Base-by-base conservation (phyloP, 2,888 invertebrate species). In the Phorcus lineatus region DNA sequence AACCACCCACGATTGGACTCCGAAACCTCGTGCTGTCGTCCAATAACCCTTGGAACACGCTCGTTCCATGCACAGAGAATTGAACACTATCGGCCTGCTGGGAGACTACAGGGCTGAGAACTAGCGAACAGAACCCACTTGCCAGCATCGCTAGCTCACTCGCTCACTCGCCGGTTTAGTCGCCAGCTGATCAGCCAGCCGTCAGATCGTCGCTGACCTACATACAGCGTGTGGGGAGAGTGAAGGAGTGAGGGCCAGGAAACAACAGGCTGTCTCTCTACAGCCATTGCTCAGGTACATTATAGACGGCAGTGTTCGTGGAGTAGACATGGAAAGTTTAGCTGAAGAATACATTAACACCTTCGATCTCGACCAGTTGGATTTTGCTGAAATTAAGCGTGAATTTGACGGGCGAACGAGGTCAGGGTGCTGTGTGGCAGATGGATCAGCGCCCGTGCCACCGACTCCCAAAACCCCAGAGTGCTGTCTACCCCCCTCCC, bases 291-390 rank as follows among this genome's bases (percentile, higher is more conserved):
- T 55, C 54, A 19, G 75, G 75, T 75, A 53, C 31, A 53, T 24
- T 24, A 53, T 24, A 57, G 57, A 57, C 57, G 57, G 13, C 57
- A 57, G 17, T 6, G 22, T 9, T 2, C 28, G 28, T 36, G 11
- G 47, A n/a, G 47, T 47, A 47, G 79, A 67, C 74, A 82, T 86
- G 86, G 86, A 89, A 80, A 88, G 90, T 80, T 87, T 90, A 66
- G 89, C 89, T 36, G 88, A 90, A 81, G 90, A 89, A 80, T 90
- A 89, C 81, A 90, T 91, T 78, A 88, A 87, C 74, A 89, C 90
- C 31, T 91, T 91, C 81, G 90, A 91, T 80, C 86, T 91, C 28
- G 89, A 89, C 76, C 89, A 89, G 83, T 87, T 90, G 78, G 90
- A 89, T 67, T 83, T 87, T 79, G 87, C 88, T 47, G 74, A 84